These are phyloP conservation scores for Cryptoprocta ferox DNA, from an alignment of 2,797 vertebrate genomes.

Conservation along the genomic window DNA sequence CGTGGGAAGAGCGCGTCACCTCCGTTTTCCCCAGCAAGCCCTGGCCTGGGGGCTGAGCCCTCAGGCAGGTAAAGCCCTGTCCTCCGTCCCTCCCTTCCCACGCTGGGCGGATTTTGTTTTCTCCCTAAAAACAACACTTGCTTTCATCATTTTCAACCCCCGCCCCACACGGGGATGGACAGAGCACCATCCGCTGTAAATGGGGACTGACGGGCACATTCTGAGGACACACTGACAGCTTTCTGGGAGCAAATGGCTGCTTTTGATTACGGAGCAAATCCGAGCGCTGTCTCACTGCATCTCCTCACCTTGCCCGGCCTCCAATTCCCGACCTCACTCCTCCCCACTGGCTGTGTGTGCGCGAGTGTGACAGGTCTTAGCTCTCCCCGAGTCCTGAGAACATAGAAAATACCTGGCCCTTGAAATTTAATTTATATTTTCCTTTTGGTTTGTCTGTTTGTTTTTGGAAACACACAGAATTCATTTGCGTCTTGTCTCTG, in stretches of 20 bases:
- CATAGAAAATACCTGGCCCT: neutral
- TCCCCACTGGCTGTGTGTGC: neutral
- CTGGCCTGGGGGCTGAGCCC: accelerated
- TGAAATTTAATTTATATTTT: neutral
- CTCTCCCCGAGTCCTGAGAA: neutral
- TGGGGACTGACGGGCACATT: neutral
- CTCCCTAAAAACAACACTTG: neutral
- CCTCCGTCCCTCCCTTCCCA: neutral
- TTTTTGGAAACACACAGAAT: neutral
- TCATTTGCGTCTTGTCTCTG: neutral
- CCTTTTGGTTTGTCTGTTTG: neutral
- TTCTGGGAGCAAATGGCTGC: neutral
- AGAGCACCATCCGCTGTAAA: neutral
- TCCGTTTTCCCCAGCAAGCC: neutral
- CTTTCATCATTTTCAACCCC: neutral
- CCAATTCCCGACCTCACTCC: accelerated
- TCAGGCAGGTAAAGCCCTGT: neutral
- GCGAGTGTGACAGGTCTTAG: neutral
- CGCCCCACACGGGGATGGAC: neutral
- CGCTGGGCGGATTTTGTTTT: neutral
- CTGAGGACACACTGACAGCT: neutral
- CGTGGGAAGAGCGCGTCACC: accelerated
- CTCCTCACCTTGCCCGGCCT: neutral
- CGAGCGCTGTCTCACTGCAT: accelerated
- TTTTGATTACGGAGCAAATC: neutral